Base-by-base conservation (phyloP, 2,113 vertebrate species). In the Ophthalmolycus amberensis region DNA sequence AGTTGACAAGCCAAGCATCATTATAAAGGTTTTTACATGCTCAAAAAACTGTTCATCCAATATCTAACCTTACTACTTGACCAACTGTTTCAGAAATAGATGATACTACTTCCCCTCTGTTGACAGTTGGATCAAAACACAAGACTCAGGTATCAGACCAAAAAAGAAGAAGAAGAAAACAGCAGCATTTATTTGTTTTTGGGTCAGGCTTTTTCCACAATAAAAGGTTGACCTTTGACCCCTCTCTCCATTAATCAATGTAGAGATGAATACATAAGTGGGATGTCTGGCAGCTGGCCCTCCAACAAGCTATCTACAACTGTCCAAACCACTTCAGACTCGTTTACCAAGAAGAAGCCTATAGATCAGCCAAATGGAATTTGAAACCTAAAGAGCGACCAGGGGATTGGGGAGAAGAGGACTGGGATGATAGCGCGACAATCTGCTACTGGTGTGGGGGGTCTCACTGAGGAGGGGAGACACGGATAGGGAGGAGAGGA, bases 371-470 rank as follows among this genome's bases (percentile, higher is more conserved):
- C 91, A 95, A 96, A 95, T 86, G 91, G 89, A 93, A 84, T 94
- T 89, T 94, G 94, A 96, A 95, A 94, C 90, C 92, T 88, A 95
- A 96, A 96, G 87, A 95, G 88, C 89, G 93, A 89, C 88, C 89
- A 79, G 88, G 94, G 92, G 93, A 96, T 96, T 95, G 86, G 72
- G 92, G 77, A 87, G 79, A 69, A 84, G 83, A 80, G 80, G 81
- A 80, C 70, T 40, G 65, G 27, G 80, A 81, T 73, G 89, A 84
- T 82, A 79, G 83, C 46, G 22, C 15, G 9, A 69, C 94, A 96
- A 96, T 94, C 90, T 95, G 96, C 90, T 71, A 1, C 87, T 94
- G 85, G 90, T 90, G 84, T 85, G 90, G 84, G 85, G 85, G 92
- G 92, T 91, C 88, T 86, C 44, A 37, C 58, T 52, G 75, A 72